These are phyloP conservation scores for Rallus crepitans DNA, from an alignment of 2,797 vertebrate species.

Conservation along the genomic window DNA sequence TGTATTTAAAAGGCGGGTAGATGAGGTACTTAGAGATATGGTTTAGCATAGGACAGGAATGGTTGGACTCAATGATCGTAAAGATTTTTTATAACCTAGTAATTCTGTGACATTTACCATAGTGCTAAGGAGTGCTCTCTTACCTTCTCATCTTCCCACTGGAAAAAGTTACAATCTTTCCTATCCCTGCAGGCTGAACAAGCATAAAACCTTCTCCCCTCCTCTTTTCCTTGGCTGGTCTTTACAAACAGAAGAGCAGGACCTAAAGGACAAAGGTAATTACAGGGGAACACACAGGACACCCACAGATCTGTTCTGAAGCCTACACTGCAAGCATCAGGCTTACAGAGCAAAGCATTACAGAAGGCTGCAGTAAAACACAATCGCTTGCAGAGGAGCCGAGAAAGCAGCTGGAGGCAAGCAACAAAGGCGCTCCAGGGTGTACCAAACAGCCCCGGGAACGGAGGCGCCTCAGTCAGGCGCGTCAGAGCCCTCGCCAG, in stretches of 20 bases:
- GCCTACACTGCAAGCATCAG: rapidly evolving
- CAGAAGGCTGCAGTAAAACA: background rate
- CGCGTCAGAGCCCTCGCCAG: background rate
- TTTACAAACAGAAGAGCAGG: slow-evolving; percentile 91
- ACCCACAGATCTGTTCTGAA: rapidly evolving
- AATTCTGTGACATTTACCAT: background rate
- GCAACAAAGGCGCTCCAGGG: too few relatives aligned
- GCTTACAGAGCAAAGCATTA: rapidly evolving
- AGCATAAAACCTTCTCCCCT: slow-evolving; percentile 88
- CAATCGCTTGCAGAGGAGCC: too few relatives aligned
- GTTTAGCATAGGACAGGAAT: too few relatives aligned
- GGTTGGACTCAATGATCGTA: too few relatives aligned
- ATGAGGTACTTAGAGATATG: too few relatives aligned
- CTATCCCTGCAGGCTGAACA: slow-evolving; percentile 95
- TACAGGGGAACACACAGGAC: rapidly evolving
- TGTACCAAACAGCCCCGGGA: rapidly evolving
- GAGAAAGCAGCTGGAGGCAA: background rate
- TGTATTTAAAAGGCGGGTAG: too few relatives aligned
- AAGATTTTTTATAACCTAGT: too few relatives aligned
- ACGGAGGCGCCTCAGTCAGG: background rate
- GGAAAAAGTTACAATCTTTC: slow-evolving; percentile 94
- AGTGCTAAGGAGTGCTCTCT: background rate
- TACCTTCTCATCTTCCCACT: slow-evolving; percentile 96
- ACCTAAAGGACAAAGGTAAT: slow-evolving; percentile 72
- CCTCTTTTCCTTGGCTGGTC: slow-evolving; percentile 68